Evolutionary conservation across 2,888 invertebrate species (phyloP).

Genomic region (Iphiclides podalirius): DNA sequence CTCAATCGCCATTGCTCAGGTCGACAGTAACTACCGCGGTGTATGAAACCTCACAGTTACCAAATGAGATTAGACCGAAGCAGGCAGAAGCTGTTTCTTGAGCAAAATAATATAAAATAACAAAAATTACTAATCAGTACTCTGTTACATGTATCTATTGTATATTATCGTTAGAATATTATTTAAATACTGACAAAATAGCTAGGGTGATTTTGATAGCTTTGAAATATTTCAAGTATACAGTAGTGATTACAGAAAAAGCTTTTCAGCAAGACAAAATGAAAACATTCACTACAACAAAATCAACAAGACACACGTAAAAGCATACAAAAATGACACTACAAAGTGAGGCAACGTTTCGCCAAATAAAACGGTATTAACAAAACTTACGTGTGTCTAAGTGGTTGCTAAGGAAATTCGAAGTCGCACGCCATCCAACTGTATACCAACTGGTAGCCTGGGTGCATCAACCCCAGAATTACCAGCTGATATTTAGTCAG

Average conservation of each 20-base stretch:
- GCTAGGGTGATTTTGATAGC: too few species aligned
- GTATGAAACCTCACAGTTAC: constrained; percentile 93
- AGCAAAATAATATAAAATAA: constrained; percentile 12
- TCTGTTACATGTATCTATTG: too few species aligned
- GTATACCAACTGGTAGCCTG: constrained; percentile 95
- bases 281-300: constrained; percentile 16
- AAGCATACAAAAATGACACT: constrained; percentile 35
- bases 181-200: too few species aligned
- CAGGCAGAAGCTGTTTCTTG: constrained; percentile 66
- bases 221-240: not conserved
- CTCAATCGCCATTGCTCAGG: constrained; percentile 8
- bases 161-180: too few species aligned
- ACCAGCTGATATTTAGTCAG: constrained; percentile 98
- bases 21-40: constrained; percentile 38
- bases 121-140: too few species aligned
- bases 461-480: constrained; percentile 92
- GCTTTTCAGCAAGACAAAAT: not conserved
- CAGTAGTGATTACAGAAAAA: constrained; percentile 4
- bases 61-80: constrained; percentile 97
- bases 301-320: constrained; percentile 40
- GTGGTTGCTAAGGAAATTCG: constrained; percentile 35
- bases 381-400: constrained; percentile 61
- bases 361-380: constrained; percentile 12
- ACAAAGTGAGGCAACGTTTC: constrained; percentile 7
- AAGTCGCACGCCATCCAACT: constrained; percentile 50